A percentile compares a stretch with the other conserved stretches of the same genome.
These are phyloP conservation scores for Cebidichthys violaceus DNA, from an alignment of 2,113 vertebrate species.

Conservation along the genomic window DNA sequence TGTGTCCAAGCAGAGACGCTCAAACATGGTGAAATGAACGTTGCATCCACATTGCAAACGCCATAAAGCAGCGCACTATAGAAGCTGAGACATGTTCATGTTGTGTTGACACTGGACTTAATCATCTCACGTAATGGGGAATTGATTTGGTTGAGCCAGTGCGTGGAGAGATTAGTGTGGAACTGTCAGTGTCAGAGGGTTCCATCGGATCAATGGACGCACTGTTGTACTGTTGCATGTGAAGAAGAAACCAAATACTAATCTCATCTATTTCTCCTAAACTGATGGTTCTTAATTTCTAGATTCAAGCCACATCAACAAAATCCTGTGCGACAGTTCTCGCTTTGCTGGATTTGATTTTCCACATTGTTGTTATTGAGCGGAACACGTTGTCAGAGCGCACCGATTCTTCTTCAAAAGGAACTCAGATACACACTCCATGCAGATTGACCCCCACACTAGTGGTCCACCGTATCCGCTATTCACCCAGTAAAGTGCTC, in stretches of 20 bases:
- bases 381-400: no score
- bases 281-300: not conserved
- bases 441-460: not conserved
- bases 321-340: not conserved
- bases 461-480: not conserved
- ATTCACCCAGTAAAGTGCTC: not conserved
- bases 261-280: not conserved
- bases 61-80: no score
- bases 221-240: slow-evolving; percentile 4
- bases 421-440: not conserved
- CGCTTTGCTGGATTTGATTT: not conserved
- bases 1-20: not conserved
- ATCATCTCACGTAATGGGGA: not conserved
- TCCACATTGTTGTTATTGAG: not conserved
- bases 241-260: not conserved
- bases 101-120: not conserved
- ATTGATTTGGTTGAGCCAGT: not conserved
- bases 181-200: not conserved
- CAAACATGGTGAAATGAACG: not conserved
- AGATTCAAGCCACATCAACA: not conserved
- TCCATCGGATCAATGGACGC: slow-evolving; percentile 24
- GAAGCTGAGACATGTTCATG: not conserved
- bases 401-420: not conserved
- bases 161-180: not conserved
- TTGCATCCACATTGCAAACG: not conserved